Percentiles rank a stretch among this genome's conserved stretches.
Conservation (phyloP, 2,113 vertebrate species). For the Colaptes auratus region DNA sequence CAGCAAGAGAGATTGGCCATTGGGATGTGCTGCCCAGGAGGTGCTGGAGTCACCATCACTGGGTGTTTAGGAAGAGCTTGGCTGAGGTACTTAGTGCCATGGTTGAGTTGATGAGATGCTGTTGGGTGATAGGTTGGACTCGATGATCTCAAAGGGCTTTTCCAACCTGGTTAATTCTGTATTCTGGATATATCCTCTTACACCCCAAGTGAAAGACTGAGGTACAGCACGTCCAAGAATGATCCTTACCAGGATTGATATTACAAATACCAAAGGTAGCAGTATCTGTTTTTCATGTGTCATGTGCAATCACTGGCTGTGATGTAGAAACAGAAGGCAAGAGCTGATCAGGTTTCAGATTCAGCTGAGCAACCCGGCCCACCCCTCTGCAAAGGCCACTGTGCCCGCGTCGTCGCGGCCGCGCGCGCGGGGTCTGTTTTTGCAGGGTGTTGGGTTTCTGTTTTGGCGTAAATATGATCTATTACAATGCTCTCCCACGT, state of each 20-base stretch:
- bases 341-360: slow-evolving; percentile 75
- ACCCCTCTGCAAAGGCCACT: slow-evolving; percentile 67
- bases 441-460: slow-evolving; percentile 71
- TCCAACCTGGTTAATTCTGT: too few relatives aligned
- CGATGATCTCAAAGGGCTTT: too few relatives aligned
- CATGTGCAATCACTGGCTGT: slow-evolving; percentile 45
- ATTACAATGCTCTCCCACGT: slow-evolving; percentile 54
- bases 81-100: too few relatives aligned
- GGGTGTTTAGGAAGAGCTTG: too few relatives aligned
- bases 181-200: not conserved
- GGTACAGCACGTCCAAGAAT: not conserved
- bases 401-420: too few relatives aligned
- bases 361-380: slow-evolving; percentile 67
- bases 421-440: slow-evolving; percentile 63
- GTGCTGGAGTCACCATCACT: too few relatives aligned
- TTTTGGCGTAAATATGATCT: slow-evolving; percentile 71
- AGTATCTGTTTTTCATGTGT: slow-evolving; percentile 43
- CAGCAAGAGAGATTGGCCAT: too few relatives aligned
- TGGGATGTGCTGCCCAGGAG: too few relatives aligned
- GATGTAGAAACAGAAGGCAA: slow-evolving; percentile 68
- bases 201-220: not conserved
- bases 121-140: too few relatives aligned
- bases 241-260: slow-evolving; percentile 6
- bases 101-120: too few relatives aligned
- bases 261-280: slow-evolving; percentile 52